A percentile compares a stretch with the other conserved stretches of the same genome.
Evolutionary conservation across 2,797 vertebrate genomes (phyloP).

Genomic region (Bucorvus abyssinicus): DNA sequence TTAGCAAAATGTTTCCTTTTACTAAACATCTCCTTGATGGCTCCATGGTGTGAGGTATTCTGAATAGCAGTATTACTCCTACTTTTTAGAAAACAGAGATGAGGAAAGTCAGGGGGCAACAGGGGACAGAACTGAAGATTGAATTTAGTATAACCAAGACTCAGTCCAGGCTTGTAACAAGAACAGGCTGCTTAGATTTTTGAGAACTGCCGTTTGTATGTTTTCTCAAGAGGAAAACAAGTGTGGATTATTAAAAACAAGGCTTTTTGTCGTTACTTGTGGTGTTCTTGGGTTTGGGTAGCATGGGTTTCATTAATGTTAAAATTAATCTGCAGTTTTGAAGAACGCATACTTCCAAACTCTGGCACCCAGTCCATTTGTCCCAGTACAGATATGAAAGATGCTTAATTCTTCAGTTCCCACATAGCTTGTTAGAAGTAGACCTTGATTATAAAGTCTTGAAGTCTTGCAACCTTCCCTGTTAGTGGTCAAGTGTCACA

Average conservation of each 20-base stretch:
- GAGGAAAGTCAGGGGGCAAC: not conserved
- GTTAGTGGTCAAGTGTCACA: not conserved
- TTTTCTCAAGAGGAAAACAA: not conserved
- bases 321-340: not conserved
- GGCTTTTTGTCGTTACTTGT: not conserved
- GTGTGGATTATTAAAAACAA: not conserved
- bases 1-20: not conserved
- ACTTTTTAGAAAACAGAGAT: not conserved
- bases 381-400: not conserved
- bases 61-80: not conserved
- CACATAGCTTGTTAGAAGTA: not conserved
- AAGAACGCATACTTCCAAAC: not conserved
- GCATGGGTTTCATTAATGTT: not conserved
- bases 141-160: not conserved
- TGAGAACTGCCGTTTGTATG: not conserved
- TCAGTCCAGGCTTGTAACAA: not conserved
- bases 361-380: not conserved
- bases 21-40: not conserved
- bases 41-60: not conserved
- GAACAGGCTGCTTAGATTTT: not conserved
- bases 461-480: not conserved
- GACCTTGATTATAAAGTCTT: not conserved
- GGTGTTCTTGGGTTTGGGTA: not conserved
- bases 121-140: not conserved
- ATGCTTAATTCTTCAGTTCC: not conserved